Evolutionary conservation across 1,140 invertebrate species (phyloP).

Genomic region (Venustaconcha ellipsiformis): DNA sequence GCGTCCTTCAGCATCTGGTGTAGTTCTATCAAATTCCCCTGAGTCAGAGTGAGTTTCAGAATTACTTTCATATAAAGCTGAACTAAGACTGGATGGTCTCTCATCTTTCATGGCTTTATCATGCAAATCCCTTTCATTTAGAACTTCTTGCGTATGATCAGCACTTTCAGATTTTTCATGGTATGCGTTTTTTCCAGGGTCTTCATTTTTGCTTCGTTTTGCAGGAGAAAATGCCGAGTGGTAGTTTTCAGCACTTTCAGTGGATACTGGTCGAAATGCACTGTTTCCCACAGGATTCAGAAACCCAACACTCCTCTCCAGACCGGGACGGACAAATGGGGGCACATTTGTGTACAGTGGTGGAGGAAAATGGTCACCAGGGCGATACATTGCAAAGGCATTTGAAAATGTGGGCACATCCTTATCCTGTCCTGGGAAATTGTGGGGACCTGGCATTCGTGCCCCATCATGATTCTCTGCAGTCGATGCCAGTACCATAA

Average conservation of each 20-base stretch:
- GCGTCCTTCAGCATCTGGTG: slow-evolving; percentile 62
- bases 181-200: slow-evolving; percentile 29
- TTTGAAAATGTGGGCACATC: slow-evolving; percentile 54
- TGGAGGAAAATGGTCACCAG: slow-evolving; percentile 57
- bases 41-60: slow-evolving; percentile 61
- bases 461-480: slow-evolving; percentile 77
- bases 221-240: slow-evolving; percentile 66
- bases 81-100: slow-evolving; percentile 58
- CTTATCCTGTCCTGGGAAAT: slow-evolving; percentile 48
- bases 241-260: slow-evolving; percentile 50
- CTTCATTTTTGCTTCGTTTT: slow-evolving; percentile 58
- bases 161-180: neutral
- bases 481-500: slow-evolving; percentile 84
- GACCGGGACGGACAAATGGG: slow-evolving; percentile 51
- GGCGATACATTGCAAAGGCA: slow-evolving; percentile 59
- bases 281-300: slow-evolving; percentile 53
- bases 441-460: slow-evolving; percentile 43
- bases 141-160: neutral
- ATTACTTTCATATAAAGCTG: slow-evolving; percentile 54
- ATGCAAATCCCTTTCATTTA: neutral
- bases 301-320: slow-evolving; percentile 45
- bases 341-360: slow-evolving; percentile 59
- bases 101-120: slow-evolving; percentile 51
- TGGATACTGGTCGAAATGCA: slow-evolving; percentile 59
- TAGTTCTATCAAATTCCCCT: slow-evolving; percentile 57